Base-by-base conservation (phyloP, 2,797 vertebrate genomes). In the Botia almorhae region DNA sequence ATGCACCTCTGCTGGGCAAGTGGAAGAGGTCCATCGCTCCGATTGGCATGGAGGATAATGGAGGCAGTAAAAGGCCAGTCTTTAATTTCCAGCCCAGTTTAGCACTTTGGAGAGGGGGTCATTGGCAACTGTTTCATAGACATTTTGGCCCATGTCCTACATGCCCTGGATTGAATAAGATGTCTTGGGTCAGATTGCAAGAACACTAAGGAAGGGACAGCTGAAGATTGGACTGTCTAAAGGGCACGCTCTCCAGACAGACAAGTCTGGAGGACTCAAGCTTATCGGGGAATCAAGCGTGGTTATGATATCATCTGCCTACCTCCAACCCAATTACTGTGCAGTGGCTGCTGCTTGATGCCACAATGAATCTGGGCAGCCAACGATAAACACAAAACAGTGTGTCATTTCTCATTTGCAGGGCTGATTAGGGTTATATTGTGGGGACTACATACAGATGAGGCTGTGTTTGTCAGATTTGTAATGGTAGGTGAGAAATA, bases 281-380 rank as follows among this genome's bases (percentile, higher is more conserved):
- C 84, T 88, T 93, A 92, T 93, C 93, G 85, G 90, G 88, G 85
- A 90, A 93, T 92, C 91, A 82, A 88, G 89, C 91, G 91, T 92
- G 90, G 89, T 29, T 29, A 92, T 93, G 91, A 93, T 93, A 93
- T 93, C 89, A 93, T 92, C 91, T 91, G 89, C 91, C 91, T 90
- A 86, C 89, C 89, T 93, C 93, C 91, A 90, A 89, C 90, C 90
- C 89, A 93, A 93, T 94, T 93, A 93, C 90, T 89, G 87, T 83
- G 84, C 53, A n/a, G 68, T 56, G 72, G 60, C 79, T 79, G 39
- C 39, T 21, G 68, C 73, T 50, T 3, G 11, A 64, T 74, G 58
- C 75, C 55, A 56, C 73, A 56, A 39, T 68, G 67, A 80, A 82
- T 82, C 79, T 48, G 55, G 43, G 39, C 36, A 69, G 63, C 56